Percentiles rank a stretch among this genome's conserved stretches.
phyloP scores from a whole-genome alignment of 1,140 invertebrate species.

The Cheumatopsyche charites region DNA sequence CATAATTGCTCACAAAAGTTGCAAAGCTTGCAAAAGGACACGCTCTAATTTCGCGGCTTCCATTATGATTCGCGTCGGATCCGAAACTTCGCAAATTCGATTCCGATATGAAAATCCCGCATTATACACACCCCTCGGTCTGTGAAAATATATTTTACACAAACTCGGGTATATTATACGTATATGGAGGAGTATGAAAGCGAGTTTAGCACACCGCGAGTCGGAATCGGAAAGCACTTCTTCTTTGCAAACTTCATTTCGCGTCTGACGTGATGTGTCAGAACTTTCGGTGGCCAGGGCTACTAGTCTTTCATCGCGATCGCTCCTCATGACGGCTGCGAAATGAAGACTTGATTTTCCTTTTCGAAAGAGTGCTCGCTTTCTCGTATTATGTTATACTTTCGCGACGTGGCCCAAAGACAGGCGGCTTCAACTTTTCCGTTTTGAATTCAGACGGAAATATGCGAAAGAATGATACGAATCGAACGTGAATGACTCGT shows the following conservation, averaged over 20 bases:
- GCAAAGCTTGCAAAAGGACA: too few species aligned
- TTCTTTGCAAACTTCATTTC: constrained; percentile 36
- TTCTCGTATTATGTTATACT: not conserved
- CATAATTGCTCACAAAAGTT: too few species aligned
- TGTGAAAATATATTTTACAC: not conserved
- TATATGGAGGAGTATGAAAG: too few species aligned
- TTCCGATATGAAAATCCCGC: constrained; percentile 29
- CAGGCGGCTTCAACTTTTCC: too few species aligned
- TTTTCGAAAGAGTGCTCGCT: not conserved
- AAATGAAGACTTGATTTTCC: constrained; percentile 34
- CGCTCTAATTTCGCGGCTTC: too few species aligned
- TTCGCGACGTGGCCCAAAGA: not conserved
- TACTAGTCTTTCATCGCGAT: constrained; percentile 31
- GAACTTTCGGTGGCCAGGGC: constrained; percentile 19
- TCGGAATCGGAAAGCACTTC: constrained; percentile 33
- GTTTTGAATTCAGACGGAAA: too few species aligned
- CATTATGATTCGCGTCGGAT: not conserved
- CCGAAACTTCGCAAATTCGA: constrained; percentile 18
- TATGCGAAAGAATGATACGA: too few species aligned
- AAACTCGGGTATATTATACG: not conserved
- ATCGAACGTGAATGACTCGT: too few species aligned
- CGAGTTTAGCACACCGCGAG: not conserved
- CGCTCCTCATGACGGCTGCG: constrained; percentile 29
- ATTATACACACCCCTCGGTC: constrained; percentile 23
- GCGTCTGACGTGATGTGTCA: constrained; percentile 36